Conservation (phyloP, 2,113 vertebrate genomes). For the Pseudorasbora parva region DNA sequence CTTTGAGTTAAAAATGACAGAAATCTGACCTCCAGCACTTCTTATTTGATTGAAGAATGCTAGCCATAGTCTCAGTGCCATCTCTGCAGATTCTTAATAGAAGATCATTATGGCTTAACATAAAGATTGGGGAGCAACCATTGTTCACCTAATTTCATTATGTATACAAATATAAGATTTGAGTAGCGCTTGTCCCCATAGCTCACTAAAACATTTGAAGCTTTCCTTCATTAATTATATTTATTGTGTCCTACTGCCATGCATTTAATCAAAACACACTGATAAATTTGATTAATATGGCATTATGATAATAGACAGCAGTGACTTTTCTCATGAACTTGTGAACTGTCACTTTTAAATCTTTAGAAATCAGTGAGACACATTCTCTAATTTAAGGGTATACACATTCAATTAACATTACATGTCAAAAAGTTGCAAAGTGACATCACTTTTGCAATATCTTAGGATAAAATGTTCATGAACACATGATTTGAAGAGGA, state of each 20-base stretch:
- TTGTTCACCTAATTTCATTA: neutral
- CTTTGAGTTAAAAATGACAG: slow-evolving; percentile 47
- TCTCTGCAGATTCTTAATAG: neutral
- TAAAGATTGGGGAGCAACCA: neutral
- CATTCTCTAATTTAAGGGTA: neutral
- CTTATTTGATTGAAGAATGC: neutral
- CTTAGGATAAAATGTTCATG: neutral
- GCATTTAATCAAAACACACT: neutral
- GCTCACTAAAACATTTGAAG: neutral
- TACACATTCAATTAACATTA: neutral
- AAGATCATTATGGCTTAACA: neutral
- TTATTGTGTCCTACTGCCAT: neutral
- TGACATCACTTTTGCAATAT: neutral
- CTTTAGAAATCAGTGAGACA: neutral
- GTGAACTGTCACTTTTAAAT: neutral
- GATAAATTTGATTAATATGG: neutral
- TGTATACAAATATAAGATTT: neutral
- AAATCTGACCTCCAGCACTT: neutral
- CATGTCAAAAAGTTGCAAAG: neutral
- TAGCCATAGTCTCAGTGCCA: neutral
- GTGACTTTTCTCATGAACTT: neutral
- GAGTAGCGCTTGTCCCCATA: neutral
- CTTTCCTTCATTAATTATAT: neutral
- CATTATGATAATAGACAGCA: neutral
- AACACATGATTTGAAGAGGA: neutral